Base-by-base conservation (phyloP, 1,140 invertebrate species). In the Apolygus lucorum region DNA sequence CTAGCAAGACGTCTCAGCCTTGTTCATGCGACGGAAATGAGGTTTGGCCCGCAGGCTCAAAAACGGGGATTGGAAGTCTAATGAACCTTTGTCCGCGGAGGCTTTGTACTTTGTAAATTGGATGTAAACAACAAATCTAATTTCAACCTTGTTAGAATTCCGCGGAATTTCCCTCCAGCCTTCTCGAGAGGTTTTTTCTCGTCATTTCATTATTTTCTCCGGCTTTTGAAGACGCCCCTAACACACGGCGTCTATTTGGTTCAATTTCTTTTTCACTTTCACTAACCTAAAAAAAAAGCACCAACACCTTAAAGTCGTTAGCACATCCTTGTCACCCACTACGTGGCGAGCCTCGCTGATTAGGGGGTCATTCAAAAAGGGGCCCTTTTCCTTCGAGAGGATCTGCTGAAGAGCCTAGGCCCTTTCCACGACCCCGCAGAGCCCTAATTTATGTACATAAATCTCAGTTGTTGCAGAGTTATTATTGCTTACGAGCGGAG, bases 51-150 rank as follows among this genome's bases (percentile, higher is more conserved):
- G 4, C 2, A 4, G 54, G 54, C 54, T 24, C 54, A 4, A 59
- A 24, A 59, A 24, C 54, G 11, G 54, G 22, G 54, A 59, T 59
- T 59, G 54, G 54, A 59, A 24, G 54, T 11, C 54, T 59, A 59
- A 59, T 59, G 54, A 59, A 59, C 8, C 54, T 59, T 59, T 59
- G 54, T 59, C 54, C 54, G 54, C 4, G 8, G 13, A 22, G 54
- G 13, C 22, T 59, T 59, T 13, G 11, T 59, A 4, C 11, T 24
- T 59, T 13, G 54, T 59, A 59, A 59, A 59, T 59, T 59, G 54
- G 54, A 59, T 59, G 54, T 59, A 59, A 59, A 59, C 54, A 59
- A 59, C 54, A 59, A 59, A 59, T 59, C 54, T 59, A 59, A 59
- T 59, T 59, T 59, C 54, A 59, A 22, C 54, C 54, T 59, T 59